Evolutionary conservation across 2,797 vertebrate species (phyloP), one percentile per base, ranked within the genome.

Genomic region (Petrocephalus sullivani): DNA sequence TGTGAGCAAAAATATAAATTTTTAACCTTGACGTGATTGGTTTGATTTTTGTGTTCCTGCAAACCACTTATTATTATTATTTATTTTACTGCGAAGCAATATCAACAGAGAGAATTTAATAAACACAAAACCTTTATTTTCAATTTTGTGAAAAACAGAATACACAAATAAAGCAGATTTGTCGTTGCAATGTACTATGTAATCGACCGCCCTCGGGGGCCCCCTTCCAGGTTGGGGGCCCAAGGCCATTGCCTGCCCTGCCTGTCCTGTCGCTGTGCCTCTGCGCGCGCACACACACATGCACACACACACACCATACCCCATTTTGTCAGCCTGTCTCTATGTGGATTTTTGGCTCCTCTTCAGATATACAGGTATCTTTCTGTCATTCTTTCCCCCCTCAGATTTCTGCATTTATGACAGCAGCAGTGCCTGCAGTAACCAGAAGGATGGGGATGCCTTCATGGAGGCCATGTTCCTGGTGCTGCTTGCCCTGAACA

Each of bases 381-480:
- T 41, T 7, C 23, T n/a, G 19, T 64, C 33, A 7, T 49, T 67
- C 3, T 90, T 51, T 90, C 90, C 88, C 53, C 37, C n/a, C 33
- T 85, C 91, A 96, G 96, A 94, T 92, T 92, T 95, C 82, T 95
- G 92, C 89, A 89, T 91, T 75, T 92, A 94, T 64, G 90, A 88
- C 71, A 89, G 82, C 57, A 88, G 91, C 91, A 71, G 87, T 89
- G 83, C 90, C 94, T 60, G 49, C 37, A 91, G 93, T 89, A 92
- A 89, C 60, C 85, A 67, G 41, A 90, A 92, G 83, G 93, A 93
- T 10, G 93, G 92, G 89, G 94, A 94, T 87, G 90, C 93, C 90
- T 95, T 96, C 90, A 90, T 95, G 71, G 94, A 97, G 91, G 93
- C 95, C 88, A 91, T 98, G 91, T 97, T 98, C 91, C 95, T 95